A percentile compares a stretch with the other conserved stretches of the same genome.
phyloP scores from a whole-genome alignment of 2,113 vertebrate genomes.

The Eudyptes chrysolophus region DNA sequence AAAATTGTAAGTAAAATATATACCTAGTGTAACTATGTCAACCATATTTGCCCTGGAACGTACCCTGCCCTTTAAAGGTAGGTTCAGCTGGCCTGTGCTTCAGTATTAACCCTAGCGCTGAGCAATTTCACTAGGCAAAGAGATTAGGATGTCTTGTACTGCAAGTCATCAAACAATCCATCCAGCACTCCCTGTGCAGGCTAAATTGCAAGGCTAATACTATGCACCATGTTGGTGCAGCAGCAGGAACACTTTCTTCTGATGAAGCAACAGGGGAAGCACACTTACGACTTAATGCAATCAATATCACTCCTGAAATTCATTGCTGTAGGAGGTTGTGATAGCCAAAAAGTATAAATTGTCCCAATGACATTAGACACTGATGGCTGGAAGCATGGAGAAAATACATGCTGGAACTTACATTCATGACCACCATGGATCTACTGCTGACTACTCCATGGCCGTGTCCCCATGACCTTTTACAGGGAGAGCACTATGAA shows the following conservation, averaged over 20 bases:
- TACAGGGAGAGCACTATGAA: neutral
- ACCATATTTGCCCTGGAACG: neutral
- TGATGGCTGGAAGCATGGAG: neutral
- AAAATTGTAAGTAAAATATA: neutral
- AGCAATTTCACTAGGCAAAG: neutral
- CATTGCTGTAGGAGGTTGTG: neutral
- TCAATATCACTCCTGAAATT: neutral
- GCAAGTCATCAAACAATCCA: neutral
- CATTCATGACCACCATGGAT: neutral
- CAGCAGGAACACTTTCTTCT: neutral
- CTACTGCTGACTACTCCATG: neutral
- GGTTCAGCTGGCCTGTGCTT: neutral
- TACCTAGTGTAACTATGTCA: neutral
- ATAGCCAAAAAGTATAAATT: neutral
- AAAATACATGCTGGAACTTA: neutral
- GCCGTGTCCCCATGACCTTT: rapidly evolving
- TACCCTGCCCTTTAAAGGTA: neutral
- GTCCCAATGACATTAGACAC: neutral
- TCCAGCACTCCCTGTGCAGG: neutral
- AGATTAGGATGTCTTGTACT: neutral
- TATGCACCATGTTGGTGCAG: neutral
- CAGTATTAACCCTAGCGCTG: neutral
- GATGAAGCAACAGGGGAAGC: neutral
- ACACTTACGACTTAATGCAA: neutral
- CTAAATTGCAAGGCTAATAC: neutral